Conservation (phyloP, 2,888 invertebrate genomes). For the Ennomos quercinarius region DNA sequence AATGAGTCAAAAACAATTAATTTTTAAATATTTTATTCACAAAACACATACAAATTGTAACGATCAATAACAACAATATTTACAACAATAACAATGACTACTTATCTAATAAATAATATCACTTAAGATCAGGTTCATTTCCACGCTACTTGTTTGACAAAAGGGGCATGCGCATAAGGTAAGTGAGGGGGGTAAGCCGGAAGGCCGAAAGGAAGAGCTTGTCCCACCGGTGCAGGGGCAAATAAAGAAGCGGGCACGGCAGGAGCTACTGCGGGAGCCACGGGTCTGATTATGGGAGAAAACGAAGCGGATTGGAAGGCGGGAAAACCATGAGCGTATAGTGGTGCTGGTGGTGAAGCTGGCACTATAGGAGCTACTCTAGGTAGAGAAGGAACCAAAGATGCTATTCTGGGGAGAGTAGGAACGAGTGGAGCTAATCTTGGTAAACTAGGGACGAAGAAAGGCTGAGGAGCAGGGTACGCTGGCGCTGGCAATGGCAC, state of each 20-base stretch:
- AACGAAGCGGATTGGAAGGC: conserved; percentile 56
- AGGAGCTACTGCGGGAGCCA: conserved; percentile 50
- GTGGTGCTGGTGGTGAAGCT: conserved; percentile 42
- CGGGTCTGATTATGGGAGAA: conserved; percentile 55
- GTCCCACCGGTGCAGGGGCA: conserved; percentile 57
- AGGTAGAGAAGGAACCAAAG: conserved; percentile 36
- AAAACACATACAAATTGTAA: conserved; percentile 48
- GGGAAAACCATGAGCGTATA: conserved; percentile 45
- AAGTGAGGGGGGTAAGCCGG: conserved; percentile 56
- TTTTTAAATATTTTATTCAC: conserved; percentile 51
- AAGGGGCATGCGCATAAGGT: conserved; percentile 54
- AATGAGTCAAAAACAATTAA: conserved; percentile 13
- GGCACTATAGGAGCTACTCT: conserved; percentile 36
- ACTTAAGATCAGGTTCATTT: conserved; percentile 63
- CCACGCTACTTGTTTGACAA: conserved; percentile 69
- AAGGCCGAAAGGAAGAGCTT: conserved; percentile 50
- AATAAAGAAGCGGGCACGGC: conserved; percentile 51
- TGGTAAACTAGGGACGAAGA: conserved; percentile 43
- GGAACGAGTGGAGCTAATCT: conserved; percentile 34
- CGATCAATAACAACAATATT: conserved; percentile 50
- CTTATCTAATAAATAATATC: conserved; percentile 17
- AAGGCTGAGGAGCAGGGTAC: conserved; percentile 28
- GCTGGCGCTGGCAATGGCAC: conserved; percentile 39
- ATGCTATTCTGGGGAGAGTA: conserved; percentile 34
- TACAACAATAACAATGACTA: conserved; percentile 44